phyloP scores from a whole-genome alignment of 2,113 vertebrate species.

The Dromaius novaehollandiae region DNA sequence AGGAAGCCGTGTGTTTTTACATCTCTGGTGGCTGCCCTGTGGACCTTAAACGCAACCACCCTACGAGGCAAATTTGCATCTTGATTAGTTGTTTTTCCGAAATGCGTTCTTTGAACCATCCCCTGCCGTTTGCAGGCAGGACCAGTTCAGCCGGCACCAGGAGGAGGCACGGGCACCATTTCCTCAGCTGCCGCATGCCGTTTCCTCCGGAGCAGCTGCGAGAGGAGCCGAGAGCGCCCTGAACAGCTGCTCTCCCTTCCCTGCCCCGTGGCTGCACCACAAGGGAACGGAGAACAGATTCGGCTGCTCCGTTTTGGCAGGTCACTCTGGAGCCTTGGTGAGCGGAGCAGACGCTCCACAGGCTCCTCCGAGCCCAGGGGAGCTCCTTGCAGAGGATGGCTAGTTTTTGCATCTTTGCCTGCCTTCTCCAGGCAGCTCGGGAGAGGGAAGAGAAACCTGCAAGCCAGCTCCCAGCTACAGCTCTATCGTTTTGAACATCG shows the following conservation, averaged over 20 bases:
- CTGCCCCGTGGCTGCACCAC: not conserved
- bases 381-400: not conserved
- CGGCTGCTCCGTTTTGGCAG: not conserved
- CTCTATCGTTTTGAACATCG: rapidly evolving
- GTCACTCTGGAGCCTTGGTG: not conserved
- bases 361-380: not conserved
- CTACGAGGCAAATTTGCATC: not conserved
- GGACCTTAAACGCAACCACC: not conserved
- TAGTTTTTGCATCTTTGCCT: not conserved
- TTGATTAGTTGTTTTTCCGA: not conserved
- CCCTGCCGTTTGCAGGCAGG: not conserved
- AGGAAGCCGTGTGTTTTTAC: not conserved
- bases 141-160: not conserved
- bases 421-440: not conserved
- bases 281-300: not conserved
- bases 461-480: not conserved
- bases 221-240: rapidly evolving
- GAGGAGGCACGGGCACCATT: not conserved
- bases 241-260: not conserved
- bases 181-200: rapidly evolving
- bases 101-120: rapidly evolving
- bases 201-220: not conserved
- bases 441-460: not conserved
- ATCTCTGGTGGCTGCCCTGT: not conserved
- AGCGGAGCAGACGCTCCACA: not conserved